A percentile compares a stretch with the other conserved stretches of the same genome.
phyloP scores from a whole-genome alignment of 2,113 vertebrate species.

The Abramis brama region DNA sequence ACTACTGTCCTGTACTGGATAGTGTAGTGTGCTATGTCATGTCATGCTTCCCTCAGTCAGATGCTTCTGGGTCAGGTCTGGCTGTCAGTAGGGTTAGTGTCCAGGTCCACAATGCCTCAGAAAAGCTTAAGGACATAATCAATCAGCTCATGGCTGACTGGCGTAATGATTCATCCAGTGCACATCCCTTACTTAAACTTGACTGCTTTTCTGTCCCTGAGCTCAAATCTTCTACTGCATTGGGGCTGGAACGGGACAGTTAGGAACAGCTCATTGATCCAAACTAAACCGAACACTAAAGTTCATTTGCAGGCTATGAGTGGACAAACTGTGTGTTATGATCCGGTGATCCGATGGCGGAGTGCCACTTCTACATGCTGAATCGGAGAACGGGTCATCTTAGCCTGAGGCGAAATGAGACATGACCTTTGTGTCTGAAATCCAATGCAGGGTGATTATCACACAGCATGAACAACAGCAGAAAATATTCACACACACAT shows the following conservation, averaged over 20 bases:
- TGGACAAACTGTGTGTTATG: background rate
- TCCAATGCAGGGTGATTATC: conserved; percentile 49
- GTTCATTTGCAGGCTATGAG: background rate
- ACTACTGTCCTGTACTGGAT: conserved; percentile 43
- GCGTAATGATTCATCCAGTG: background rate
- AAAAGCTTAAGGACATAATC: conserved; percentile 7
- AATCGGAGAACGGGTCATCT: conserved; percentile 33
- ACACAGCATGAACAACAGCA: conserved; percentile 10
- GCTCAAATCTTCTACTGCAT: background rate
- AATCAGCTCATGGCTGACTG: background rate
- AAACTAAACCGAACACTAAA: background rate
- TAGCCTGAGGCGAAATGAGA: conserved; percentile 52
- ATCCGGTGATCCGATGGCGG: background rate
- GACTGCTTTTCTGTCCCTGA: background rate
- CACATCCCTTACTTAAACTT: conserved; percentile 10
- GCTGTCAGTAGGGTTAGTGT: conserved; percentile 50
- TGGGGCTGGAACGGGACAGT: background rate
- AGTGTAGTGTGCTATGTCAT: conserved; percentile 33
- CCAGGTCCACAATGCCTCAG: background rate
- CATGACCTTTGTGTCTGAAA: conserved; percentile 61
- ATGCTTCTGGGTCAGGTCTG: conserved; percentile 46
- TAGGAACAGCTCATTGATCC: background rate
- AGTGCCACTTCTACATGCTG: conserved; percentile 25
- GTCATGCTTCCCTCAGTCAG: conserved; percentile 30
- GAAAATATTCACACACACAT: conserved; percentile 7